Evolutionary conservation across 2,888 invertebrate genomes (phyloP).

Genomic region (Drosophila mayaguana): DNA sequence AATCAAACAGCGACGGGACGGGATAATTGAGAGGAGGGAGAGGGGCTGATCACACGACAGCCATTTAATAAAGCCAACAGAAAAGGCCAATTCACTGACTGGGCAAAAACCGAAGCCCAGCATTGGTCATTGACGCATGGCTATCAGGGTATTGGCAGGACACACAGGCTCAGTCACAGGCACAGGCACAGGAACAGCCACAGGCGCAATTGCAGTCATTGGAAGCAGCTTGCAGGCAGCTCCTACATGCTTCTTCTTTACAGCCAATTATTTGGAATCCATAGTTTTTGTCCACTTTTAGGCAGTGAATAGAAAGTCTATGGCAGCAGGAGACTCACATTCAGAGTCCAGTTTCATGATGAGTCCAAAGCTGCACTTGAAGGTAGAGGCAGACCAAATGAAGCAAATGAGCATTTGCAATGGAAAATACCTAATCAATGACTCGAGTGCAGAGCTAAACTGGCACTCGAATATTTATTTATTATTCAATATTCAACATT

Average conservation of each 20-base stretch:
- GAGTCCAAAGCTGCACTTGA: slow-evolving; percentile 1
- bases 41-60: slow-evolving; percentile 35
- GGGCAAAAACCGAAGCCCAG: slow-evolving; percentile 34
- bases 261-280: slow-evolving; percentile 36
- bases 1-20: slow-evolving; percentile 1
- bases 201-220: not conserved
- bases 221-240: not conserved
- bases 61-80: slow-evolving; percentile 53
- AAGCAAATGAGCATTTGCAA: not conserved
- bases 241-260: not conserved
- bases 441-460: not conserved
- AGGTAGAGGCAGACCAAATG: not conserved
- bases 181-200: slow-evolving; percentile 3
- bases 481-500: too few species aligned
- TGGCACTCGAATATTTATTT: not conserved
- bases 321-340: not conserved
- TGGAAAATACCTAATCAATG: too few species aligned
- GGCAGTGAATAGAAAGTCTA: slow-evolving; percentile 1
- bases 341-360: slow-evolving; percentile 5
- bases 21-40: not conserved
- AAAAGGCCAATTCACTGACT: slow-evolving; percentile 38
- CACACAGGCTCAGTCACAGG: not conserved
- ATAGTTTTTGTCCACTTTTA: slow-evolving; percentile 35
- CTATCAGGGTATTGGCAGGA: slow-evolving; percentile 54
- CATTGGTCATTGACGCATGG: slow-evolving; percentile 64